Evolutionary conservation across 2,888 invertebrate species (phyloP).

Genomic region (Eledona agricola): DNA sequence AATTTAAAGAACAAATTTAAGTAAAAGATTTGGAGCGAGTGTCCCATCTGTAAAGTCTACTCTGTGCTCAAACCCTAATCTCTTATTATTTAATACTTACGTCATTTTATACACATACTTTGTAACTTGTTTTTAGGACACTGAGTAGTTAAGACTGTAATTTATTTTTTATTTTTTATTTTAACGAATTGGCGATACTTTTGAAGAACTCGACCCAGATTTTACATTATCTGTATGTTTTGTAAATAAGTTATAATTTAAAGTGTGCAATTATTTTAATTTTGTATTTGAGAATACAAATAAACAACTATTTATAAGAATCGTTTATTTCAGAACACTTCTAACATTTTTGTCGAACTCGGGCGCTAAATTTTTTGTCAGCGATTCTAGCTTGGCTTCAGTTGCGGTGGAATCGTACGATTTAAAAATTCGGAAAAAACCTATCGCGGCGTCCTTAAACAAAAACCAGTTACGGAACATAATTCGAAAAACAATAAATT

Average conservation of each 20-base stretch:
- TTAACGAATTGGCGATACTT: slow-evolving; percentile 10
- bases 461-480: slow-evolving; percentile 34
- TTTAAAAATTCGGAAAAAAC: slow-evolving; percentile 65
- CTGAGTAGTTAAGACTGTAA: neutral
- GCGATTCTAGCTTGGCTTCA: slow-evolving; percentile 36
- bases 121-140: slow-evolving; percentile 10
- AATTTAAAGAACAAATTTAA: no score
- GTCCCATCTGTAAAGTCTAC: no score
- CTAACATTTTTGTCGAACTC: slow-evolving; percentile 47
- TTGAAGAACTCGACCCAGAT: slow-evolving; percentile 7
- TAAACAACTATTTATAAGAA: slow-evolving; percentile 45
- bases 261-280: slow-evolving; percentile 50
- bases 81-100: no score
- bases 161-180: slow-evolving; percentile 6
- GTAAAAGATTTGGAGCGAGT: no score
- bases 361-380: slow-evolving; percentile 27
- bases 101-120: no score
- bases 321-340: slow-evolving; percentile 6
- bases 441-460: slow-evolving; percentile 65
- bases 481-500: neutral
- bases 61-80: no score
- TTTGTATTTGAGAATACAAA: slow-evolving; percentile 49
- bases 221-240: slow-evolving; percentile 1
- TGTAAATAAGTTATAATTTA: slow-evolving; percentile 43
- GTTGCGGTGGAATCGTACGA: slow-evolving; percentile 62